These are phyloP conservation scores for Sorex fumeus DNA, from an alignment of 2,113 vertebrate genomes.

Conservation along the genomic window DNA sequence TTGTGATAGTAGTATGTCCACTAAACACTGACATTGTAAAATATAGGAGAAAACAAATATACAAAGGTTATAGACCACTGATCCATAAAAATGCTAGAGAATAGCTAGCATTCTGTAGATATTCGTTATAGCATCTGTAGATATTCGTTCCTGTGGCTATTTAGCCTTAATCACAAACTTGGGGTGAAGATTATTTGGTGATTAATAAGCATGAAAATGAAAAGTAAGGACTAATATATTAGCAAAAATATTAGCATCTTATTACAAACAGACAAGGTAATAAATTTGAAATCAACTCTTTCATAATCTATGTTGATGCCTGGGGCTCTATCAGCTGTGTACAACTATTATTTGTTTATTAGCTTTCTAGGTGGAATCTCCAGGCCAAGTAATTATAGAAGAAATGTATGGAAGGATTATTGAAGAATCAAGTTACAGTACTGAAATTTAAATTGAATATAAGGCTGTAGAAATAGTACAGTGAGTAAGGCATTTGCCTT, in stretches of 20 bases:
- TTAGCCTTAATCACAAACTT: background rate
- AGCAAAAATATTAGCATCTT: constrained; percentile 20
- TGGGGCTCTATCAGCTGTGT: constrained; percentile 2
- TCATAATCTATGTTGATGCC: background rate
- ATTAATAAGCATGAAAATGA: constrained; percentile 29
- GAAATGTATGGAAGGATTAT: constrained; percentile 45
- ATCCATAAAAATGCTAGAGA: background rate
- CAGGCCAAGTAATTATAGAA: constrained; percentile 29
- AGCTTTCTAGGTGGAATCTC: constrained; percentile 12
- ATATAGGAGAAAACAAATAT: constrained; percentile 6
- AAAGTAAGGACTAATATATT: background rate
- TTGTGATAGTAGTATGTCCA: constrained; percentile 25
- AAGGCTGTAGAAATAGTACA: too few relatives aligned
- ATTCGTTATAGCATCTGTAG: background rate
- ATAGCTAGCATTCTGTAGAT: background rate
- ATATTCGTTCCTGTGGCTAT: background rate
- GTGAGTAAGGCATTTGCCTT: too few relatives aligned
- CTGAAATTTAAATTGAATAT: constrained; percentile 55
- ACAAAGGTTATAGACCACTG: background rate
- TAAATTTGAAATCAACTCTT: constrained; percentile 43
- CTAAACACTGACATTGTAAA: constrained; percentile 27
- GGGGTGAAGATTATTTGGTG: background rate
- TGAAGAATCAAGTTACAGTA: constrained; percentile 31
- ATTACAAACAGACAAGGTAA: constrained; percentile 2
- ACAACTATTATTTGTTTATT: constrained; percentile 60